A percentile compares a stretch with the other conserved stretches of the same genome.
Evolutionary conservation across 1,140 invertebrate species (phyloP).

Genomic region (Drosophila quadrilineata): DNA sequence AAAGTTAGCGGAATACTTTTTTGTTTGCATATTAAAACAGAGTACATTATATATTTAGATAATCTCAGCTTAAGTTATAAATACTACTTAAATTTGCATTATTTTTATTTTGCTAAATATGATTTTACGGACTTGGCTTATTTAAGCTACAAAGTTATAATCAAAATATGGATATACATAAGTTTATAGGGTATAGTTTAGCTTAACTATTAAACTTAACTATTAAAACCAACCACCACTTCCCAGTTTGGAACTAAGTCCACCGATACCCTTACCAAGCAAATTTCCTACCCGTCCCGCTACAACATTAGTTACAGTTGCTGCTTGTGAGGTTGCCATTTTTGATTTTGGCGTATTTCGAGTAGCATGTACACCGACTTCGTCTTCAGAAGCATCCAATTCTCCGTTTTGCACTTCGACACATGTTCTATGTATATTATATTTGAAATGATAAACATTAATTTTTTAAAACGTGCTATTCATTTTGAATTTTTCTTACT

Average conservation of each 20-base stretch:
- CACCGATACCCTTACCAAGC: conserved; percentile 90
- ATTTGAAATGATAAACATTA: background rate
- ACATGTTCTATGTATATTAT: conserved; percentile 38
- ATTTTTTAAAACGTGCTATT: background rate
- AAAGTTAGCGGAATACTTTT: too few species aligned
- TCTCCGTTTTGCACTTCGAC: conserved; percentile 85
- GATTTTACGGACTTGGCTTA: conserved; percentile 38
- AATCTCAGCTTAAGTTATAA: too few species aligned
- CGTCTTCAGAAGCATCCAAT: conserved; percentile 83
- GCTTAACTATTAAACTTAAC: too few species aligned
- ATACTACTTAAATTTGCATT: background rate
- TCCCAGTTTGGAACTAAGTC: conserved; percentile 89
- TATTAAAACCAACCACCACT: conserved; percentile 86
- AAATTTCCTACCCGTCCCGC: conserved; percentile 89
- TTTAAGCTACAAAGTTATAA: conserved; percentile 31
- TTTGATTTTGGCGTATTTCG: conserved; percentile 78
- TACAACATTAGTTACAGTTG: conserved; percentile 87
- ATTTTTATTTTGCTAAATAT: background rate
- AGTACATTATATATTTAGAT: background rate
- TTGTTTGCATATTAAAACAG: too few species aligned
- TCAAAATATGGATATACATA: conserved; percentile 6
- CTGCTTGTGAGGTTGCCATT: conserved; percentile 67
- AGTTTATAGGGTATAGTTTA: too few species aligned
- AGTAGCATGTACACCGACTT: conserved; percentile 83
- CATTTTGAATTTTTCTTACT: conserved; percentile 52